Base-by-base conservation (phyloP, 1,140 invertebrate genomes). In the Oppia nitens region DNA sequence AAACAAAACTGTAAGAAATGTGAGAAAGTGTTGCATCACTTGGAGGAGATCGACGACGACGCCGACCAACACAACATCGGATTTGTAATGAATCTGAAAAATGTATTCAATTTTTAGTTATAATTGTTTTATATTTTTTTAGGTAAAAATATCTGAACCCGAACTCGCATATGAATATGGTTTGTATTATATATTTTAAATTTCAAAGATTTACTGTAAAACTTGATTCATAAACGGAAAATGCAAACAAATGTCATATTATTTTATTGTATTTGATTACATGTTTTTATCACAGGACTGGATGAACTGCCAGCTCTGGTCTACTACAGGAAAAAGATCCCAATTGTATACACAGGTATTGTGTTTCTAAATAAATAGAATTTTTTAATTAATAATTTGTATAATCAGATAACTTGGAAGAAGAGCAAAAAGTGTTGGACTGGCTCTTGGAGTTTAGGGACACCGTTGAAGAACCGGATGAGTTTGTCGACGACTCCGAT, bases 11-110 rank as follows among this genome's bases (percentile, higher is more conserved):
- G 87, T 73, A 87, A 88, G 70, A 89, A 88, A 74, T 90, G 86
- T 68, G 81, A 85, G 27, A 89, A 87, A 73, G 86, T 85, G 48
- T 74, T 92, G 55, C 80, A 77, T 62, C 87, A 91, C 71, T 71
- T 62, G 48, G 90, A 94, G 72, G 92, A 93, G 73, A 92, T 93
- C 67, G 88, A 92, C 68, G 88, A 92, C 68, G 89, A 93, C 72
- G 89, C 89, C n/a, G 89, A 92, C 74, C 86, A 92, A 69, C 76
- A 93, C 60, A 87, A 86, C 50, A 92, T 93, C 68, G 88, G 87
- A 61, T 93, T 93, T 70, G 89, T 93, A 23, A 23, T 2, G n/a
- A n/a, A n/a, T n/a, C n/a, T 14, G 24, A 51, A 51, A 21, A 25
- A 23, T 51, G n/a, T n/a, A 21, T 40, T 40, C 32, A 40, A 40